Evolutionary conservation across 2,113 vertebrate species (phyloP).

Genomic region (Mormyrus lacerda): DNA sequence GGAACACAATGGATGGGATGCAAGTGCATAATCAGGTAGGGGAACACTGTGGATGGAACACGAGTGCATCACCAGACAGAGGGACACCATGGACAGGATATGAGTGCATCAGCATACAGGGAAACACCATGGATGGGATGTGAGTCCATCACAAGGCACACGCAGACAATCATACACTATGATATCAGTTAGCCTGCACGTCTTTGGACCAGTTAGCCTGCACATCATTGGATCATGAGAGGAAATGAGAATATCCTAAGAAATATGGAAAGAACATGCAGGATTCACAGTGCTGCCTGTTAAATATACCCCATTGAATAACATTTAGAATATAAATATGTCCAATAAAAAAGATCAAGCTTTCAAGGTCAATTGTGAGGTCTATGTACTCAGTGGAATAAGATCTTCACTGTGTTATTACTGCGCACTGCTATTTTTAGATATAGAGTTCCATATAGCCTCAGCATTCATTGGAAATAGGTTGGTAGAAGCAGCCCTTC

Average conservation of each 20-base stretch:
- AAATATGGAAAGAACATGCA: not conserved
- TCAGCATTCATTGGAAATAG: not conserved
- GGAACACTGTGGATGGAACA: not conserved
- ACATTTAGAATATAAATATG: not conserved
- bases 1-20: not conserved
- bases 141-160: not conserved
- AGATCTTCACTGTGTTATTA: not conserved
- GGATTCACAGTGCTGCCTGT: not conserved
- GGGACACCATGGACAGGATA: too few relatives aligned
- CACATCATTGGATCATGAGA: not conserved
- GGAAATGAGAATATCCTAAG: not conserved
- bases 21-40: not conserved
- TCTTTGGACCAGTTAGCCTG: too few relatives aligned
- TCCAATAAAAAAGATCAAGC: not conserved
- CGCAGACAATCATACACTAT: not conserved
- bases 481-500: not conserved
- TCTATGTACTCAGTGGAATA: not conserved
- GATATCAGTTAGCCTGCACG: not conserved
- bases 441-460: not conserved
- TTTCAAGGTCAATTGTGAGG: not conserved
- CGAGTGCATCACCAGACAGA: not conserved
- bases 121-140: not conserved
- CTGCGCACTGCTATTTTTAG: not conserved
- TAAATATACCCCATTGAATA: not conserved
- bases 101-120: not conserved